phyloP scores from a whole-genome alignment of 2,113 vertebrate genomes.

The Daboia siamensis region DNA sequence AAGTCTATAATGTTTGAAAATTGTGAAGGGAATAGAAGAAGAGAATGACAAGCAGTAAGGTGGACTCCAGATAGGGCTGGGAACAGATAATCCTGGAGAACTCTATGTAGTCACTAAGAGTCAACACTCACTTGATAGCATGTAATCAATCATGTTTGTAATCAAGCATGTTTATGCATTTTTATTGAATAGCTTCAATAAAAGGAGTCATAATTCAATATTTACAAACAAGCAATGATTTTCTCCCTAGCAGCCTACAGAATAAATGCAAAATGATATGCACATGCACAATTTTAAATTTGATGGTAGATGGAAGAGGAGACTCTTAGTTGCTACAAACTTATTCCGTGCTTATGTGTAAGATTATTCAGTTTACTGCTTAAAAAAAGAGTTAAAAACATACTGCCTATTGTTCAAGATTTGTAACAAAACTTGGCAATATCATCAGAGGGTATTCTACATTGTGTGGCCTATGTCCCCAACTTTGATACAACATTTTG shows the following conservation, averaged over 20 bases:
- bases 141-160: neutral
- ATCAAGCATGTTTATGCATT: neutral
- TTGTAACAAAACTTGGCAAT: neutral
- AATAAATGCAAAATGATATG: neutral
- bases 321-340: neutral
- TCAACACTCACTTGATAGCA: neutral
- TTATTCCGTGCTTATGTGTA: neutral
- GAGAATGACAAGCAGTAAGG: neutral
- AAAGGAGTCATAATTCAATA: neutral
- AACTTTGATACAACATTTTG: neutral
- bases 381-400: neutral
- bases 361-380: neutral
- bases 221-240: neutral
- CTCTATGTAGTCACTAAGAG: neutral
- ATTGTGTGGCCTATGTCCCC: too few species aligned
- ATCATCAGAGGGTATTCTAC: too few species aligned
- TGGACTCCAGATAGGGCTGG: neutral
- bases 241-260: neutral
- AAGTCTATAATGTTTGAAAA: neutral
- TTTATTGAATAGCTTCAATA: neutral
- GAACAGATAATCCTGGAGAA: neutral
- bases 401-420: neutral
- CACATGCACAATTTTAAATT: neutral
- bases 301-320: neutral
- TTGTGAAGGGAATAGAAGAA: neutral